These are phyloP conservation scores for Tiliacea aurago DNA, from an alignment of 2,888 invertebrate species.

Conservation along the genomic window DNA sequence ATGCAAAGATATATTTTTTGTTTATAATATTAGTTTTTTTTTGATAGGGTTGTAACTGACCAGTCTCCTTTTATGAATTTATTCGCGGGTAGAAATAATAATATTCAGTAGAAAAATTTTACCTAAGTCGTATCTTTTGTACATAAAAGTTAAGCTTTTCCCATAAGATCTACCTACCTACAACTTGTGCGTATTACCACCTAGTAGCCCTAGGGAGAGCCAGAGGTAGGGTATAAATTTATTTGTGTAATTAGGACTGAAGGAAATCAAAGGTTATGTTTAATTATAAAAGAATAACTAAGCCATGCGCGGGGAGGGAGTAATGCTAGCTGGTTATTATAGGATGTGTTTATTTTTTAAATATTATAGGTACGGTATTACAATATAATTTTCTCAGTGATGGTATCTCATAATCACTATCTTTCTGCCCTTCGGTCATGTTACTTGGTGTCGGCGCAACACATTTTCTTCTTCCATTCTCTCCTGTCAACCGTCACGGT, in stretches of 20 bases:
- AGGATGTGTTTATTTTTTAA: background rate
- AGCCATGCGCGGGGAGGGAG: background rate
- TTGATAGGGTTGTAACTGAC: background rate
- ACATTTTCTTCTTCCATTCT: too few relatives aligned
- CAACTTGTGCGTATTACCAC: background rate
- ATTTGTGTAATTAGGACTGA: background rate
- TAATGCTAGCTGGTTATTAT: background rate
- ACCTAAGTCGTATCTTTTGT: background rate
- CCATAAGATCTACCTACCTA: background rate
- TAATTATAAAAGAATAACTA: background rate
- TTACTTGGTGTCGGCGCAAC: too few relatives aligned
- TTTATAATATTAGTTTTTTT: background rate
- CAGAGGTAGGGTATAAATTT: background rate
- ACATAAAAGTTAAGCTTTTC: background rate
- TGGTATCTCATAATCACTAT: too few relatives aligned
- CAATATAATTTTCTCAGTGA: too few relatives aligned
- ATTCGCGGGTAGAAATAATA: background rate
- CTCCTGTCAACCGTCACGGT: too few relatives aligned
- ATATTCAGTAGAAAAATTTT: background rate
- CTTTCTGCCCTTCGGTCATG: too few relatives aligned
- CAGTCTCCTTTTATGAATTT: background rate
- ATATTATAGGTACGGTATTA: too few relatives aligned
- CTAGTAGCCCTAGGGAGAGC: background rate
- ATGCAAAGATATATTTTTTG: conserved; percentile 7
- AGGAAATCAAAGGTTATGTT: conserved; percentile 1